Evolutionary conservation across 2,888 invertebrate species (phyloP), one percentile per base, ranked within the genome.

Genomic region (Eristalinus sepulchralis): DNA sequence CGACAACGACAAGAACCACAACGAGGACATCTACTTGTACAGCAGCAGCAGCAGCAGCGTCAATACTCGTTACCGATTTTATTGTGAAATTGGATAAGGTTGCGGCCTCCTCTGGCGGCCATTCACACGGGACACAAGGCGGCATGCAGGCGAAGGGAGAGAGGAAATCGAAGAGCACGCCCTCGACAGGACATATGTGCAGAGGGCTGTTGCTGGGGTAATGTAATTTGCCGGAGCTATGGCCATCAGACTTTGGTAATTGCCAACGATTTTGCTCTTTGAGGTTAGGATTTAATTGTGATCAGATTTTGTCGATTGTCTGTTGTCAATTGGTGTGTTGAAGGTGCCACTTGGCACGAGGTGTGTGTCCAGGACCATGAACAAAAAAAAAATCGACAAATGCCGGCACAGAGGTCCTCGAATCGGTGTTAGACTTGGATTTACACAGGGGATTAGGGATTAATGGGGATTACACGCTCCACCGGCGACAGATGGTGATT

Each of bases 271-370:
- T 86, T 79, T 55, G 68, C 64, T 80, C 39, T 87, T 87, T 76
- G 83, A 72, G 79, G 76, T 77, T 83, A 72, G 60, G 53, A 87
- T 87, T 86, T 87, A 83, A 87, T 87, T 87, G 87, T 87, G 83
- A 87, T 87, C 83, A 76, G 87, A 87, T 87, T 87, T 68, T 76
- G 75, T 67, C 71, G 79, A 80, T 83, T 87, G 80, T 76, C 83
- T 87, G 22, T 80, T 79, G 78, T 67, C 83, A 86, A 75, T 86
- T 86, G 75, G 75, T 59, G 62, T 81, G 81, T 73, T 75, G 81
- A 75, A 75, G 81, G 81, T 70, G 57, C 24, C 57, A 57, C 20
- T 11, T 17, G 24, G 10, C 62, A 64, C 27, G 39, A 59, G 70
- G 70, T 70, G 59, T 75, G n/a, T 20, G 34, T 33, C 13, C n/a